phyloP scores from a whole-genome alignment of 1,140 invertebrate species.

The Anastrepha obliqua region DNA sequence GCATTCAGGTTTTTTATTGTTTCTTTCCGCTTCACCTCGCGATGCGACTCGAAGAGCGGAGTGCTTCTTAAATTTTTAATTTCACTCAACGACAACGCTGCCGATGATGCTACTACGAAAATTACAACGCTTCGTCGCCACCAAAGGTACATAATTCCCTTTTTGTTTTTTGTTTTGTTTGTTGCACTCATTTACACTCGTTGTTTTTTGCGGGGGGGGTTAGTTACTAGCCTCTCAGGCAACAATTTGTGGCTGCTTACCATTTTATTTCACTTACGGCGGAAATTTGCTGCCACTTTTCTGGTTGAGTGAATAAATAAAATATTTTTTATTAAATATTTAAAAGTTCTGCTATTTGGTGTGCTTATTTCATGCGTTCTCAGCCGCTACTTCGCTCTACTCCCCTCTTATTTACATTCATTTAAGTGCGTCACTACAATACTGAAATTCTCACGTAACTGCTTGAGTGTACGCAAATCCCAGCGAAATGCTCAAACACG shows the following conservation, averaged over 20 bases:
- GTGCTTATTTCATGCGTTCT: not conserved
- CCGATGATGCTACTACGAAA: not conserved
- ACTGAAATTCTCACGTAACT: conserved; percentile 4
- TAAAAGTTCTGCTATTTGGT: conserved; percentile 18
- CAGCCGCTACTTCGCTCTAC: not conserved
- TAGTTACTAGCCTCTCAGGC: not conserved
- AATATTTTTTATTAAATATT: conserved; percentile 40
- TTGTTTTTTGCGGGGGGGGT: no score
- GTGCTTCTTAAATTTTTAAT: conserved; percentile 35
- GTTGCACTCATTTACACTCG: no score
- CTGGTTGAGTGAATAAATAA: conserved; percentile 49
- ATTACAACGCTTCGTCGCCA: not conserved
- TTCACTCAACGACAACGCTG: conserved; percentile 13
- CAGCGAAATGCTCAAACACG: not conserved
- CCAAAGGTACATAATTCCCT: not conserved
- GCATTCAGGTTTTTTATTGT: conserved; percentile 31
- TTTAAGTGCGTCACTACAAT: not conserved
- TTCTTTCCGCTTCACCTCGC: not conserved
- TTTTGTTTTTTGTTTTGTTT: no score
- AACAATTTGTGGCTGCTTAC: conserved; percentile 8
- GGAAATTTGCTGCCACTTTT: conserved; percentile 30
- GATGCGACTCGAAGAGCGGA: not conserved
- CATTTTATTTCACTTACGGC: not conserved
- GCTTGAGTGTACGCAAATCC: not conserved
- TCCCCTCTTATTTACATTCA: no score